Evolutionary conservation across 2,888 invertebrate genomes (phyloP).

Genomic region (Pterostichus madidus): DNA sequence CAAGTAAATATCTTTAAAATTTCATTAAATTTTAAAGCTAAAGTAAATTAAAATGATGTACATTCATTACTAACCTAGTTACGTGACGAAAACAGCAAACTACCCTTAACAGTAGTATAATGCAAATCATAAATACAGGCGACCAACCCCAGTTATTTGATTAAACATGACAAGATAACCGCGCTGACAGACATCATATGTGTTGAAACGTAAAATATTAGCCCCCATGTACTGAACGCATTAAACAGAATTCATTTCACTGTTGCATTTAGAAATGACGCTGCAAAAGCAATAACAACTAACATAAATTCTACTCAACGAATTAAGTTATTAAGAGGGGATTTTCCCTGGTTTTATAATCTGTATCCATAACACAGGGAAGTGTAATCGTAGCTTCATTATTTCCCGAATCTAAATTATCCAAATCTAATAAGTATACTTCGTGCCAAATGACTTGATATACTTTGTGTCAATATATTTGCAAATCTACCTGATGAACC

Average conservation of each 20-base stretch:
- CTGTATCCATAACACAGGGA: not conserved
- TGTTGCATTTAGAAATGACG: conserved; percentile 46
- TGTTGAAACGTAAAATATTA: conserved; percentile 55
- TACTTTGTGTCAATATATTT: too few relatives aligned
- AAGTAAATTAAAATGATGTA: conserved; percentile 2
- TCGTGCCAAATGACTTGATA: too few relatives aligned
- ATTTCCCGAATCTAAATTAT: too few relatives aligned
- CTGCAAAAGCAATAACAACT: conserved; percentile 51
- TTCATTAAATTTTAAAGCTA: too few relatives aligned
- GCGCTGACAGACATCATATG: conserved; percentile 57
- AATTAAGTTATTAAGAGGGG: conserved; percentile 38
- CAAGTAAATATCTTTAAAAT: too few relatives aligned
- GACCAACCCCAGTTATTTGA: conserved; percentile 41
- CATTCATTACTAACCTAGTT: not conserved
- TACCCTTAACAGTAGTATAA: conserved; percentile 10
- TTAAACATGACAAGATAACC: conserved; percentile 58
- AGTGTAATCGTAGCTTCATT: not conserved
- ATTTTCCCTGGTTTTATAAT: conserved; percentile 4
- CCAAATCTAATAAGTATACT: too few relatives aligned
- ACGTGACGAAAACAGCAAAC: conserved; percentile 22
- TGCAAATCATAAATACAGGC: conserved; percentile 48
- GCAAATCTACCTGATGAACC: too few relatives aligned
- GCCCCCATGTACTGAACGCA: conserved; percentile 40
- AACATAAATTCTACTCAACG: conserved; percentile 37
- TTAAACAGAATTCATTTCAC: conserved; percentile 48